Conservation (phyloP, 2,113 vertebrate genomes). For the Monarcha castaneiventris region DNA sequence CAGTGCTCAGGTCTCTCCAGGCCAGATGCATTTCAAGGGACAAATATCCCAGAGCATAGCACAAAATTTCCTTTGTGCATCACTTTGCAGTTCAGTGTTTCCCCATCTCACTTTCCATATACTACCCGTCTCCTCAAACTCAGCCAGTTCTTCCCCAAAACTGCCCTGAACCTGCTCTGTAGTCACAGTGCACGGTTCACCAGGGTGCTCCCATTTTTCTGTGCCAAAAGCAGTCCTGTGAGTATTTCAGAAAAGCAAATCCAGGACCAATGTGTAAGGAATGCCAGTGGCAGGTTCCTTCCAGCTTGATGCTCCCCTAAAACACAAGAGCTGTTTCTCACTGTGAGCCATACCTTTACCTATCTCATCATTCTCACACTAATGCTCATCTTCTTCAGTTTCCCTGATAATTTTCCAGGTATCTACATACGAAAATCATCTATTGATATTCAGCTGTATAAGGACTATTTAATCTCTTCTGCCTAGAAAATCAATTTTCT, state of each 20-base stretch:
- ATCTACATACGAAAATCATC: neutral
- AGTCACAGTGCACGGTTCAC: neutral
- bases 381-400: neutral
- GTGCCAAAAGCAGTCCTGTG: neutral
- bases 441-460: neutral
- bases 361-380: neutral
- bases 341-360: neutral
- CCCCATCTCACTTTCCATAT: neutral
- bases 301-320: neutral
- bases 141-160: neutral
- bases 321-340: neutral
- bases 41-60: neutral
- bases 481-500: neutral
- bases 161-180: neutral
- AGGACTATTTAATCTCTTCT: neutral
- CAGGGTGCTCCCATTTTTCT: neutral
- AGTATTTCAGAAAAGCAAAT: neutral
- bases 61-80: neutral
- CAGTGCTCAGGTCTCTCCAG: neutral
- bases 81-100: neutral
- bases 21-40: neutral
- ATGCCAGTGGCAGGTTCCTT: neutral
- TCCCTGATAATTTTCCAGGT: neutral
- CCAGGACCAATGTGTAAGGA: neutral
- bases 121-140: neutral